Conservation (phyloP, 2,797 vertebrate genomes). For the Danionella dracula region DNA sequence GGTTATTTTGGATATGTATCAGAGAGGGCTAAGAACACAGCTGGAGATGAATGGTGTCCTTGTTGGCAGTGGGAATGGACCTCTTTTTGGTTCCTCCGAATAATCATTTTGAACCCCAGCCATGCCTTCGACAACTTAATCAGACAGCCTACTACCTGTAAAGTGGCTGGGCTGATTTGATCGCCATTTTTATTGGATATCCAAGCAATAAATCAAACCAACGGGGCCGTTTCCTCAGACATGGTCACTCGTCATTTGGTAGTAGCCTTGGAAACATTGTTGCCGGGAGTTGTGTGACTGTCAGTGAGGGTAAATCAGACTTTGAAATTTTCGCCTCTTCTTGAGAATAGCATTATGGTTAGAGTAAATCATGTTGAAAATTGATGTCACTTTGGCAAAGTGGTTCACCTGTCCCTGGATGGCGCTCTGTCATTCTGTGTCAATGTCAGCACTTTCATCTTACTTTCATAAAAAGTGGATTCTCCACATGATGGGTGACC, state of each 20-base stretch:
- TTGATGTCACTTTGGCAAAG: conserved; percentile 77
- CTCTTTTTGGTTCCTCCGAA: conserved; percentile 68
- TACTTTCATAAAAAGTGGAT: conserved; percentile 47
- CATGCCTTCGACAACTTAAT: conserved; percentile 85
- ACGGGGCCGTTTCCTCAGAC: conserved; percentile 76
- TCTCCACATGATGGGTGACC: conserved; percentile 28
- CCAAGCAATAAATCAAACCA: conserved; percentile 80
- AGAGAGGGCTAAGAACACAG: conserved; percentile 91
- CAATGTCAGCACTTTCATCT: conserved; percentile 82
- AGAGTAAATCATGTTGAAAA: conserved; percentile 83
- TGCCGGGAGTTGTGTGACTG: conserved; percentile 70
- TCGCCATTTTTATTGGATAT: conserved; percentile 85
- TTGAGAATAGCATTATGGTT: conserved; percentile 56
- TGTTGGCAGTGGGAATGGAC: conserved; percentile 76
- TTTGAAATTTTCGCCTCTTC: conserved; percentile 73
- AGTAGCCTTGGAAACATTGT: conserved; percentile 85
- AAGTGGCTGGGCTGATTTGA: conserved; percentile 85
- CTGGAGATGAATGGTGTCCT: conserved; percentile 89
- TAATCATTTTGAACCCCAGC: conserved; percentile 82
- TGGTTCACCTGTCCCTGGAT: conserved; percentile 75
- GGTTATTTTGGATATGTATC: conserved; percentile 99
- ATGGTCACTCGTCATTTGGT: conserved; percentile 80
- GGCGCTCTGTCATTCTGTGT: conserved; percentile 75
- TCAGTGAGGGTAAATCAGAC: conserved; percentile 79
- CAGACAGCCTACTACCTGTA: conserved; percentile 82